A percentile compares a stretch with the other conserved stretches of the same genome.
Conservation (phyloP, 30 jellyfish, hydroid and myxozoan genomes). For the Calvadosia cruxmelitensis region DNA sequence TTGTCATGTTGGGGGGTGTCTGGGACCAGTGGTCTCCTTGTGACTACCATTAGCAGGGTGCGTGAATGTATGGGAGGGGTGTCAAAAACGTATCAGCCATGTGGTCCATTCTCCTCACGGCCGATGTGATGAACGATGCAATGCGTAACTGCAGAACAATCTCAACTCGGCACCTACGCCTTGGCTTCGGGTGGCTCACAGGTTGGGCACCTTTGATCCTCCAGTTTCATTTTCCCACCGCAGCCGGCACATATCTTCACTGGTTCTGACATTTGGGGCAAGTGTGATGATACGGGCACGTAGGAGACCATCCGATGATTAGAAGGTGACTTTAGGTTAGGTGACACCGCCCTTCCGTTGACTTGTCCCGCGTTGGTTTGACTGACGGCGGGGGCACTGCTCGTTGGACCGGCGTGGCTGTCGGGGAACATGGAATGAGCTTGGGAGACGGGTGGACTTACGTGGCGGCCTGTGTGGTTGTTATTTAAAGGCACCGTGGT, state of each 20-base stretch:
- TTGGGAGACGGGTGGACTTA: not conserved
- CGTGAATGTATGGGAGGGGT: too few species aligned
- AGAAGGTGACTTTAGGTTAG: conserved; percentile 1
- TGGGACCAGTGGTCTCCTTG: too few species aligned
- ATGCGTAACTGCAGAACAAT: too few species aligned
- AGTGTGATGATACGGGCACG: conserved; percentile 96
- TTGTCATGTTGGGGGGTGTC: too few species aligned
- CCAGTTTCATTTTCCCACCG: conserved; percentile 95
- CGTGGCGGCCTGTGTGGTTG: not conserved
- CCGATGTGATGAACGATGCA: too few species aligned
- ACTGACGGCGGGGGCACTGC: not conserved
- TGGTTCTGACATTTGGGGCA: conserved; percentile 87
- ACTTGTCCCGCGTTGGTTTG: not conserved
- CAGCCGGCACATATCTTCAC: conserved; percentile 98
- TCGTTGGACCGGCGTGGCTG: not conserved
- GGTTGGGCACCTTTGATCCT: conserved; percentile 93
- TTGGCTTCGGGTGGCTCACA: conserved; percentile 84
- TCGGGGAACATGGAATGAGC: conserved; percentile 1
- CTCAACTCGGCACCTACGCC: too few species aligned
- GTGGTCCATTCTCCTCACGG: too few species aligned
- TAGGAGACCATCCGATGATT: conserved; percentile 80
- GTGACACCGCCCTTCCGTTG: not conserved
- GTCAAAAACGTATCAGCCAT: too few species aligned
- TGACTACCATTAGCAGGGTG: too few species aligned
- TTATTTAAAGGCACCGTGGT: not conserved